phyloP scores from a whole-genome alignment of 2,797 vertebrate species.

The Myiotriccus ornatus region DNA sequence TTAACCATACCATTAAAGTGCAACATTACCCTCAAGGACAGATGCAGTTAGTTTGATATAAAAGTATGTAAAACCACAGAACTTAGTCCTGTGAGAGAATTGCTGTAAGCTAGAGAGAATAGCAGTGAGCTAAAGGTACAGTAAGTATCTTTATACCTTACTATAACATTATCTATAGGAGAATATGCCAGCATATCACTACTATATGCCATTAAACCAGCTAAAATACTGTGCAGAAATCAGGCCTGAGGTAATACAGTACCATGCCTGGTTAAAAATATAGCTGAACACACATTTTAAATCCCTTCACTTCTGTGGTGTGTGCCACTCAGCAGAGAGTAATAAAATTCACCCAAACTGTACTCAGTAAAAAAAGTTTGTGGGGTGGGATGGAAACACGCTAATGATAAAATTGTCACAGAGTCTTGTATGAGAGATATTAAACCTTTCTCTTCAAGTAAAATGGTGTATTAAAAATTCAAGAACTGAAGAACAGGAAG shows the following conservation, averaged over 20 bases:
- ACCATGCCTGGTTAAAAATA: not conserved
- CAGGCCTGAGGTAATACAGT: not conserved
- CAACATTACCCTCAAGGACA: not conserved
- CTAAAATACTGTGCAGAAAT: not conserved
- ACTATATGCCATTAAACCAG: not conserved
- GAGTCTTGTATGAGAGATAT: not conserved
- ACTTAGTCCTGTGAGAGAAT: not conserved
- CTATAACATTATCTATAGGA: not conserved
- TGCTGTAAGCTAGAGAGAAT: not conserved
- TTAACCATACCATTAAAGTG: conserved; percentile 2
- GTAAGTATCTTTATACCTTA: not conserved
- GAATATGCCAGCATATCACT: not conserved
- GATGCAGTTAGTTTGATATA: not conserved
- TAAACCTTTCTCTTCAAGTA: conserved; percentile 9
- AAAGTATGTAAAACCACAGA: not conserved
- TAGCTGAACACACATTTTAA: not conserved
- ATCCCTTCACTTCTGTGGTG: not conserved
- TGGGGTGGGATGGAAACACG: not conserved
- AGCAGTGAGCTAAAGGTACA: not conserved
- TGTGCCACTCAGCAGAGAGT: not conserved
- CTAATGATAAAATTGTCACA: conserved; percentile 11
- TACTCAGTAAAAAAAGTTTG: not conserved
- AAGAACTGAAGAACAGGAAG: conserved; percentile 15
- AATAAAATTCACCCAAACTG: not conserved
- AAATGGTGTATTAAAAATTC: conserved; percentile 32